Conservation (phyloP, 2,888 invertebrate genomes). For the Carpatolechia fugitivella region DNA sequence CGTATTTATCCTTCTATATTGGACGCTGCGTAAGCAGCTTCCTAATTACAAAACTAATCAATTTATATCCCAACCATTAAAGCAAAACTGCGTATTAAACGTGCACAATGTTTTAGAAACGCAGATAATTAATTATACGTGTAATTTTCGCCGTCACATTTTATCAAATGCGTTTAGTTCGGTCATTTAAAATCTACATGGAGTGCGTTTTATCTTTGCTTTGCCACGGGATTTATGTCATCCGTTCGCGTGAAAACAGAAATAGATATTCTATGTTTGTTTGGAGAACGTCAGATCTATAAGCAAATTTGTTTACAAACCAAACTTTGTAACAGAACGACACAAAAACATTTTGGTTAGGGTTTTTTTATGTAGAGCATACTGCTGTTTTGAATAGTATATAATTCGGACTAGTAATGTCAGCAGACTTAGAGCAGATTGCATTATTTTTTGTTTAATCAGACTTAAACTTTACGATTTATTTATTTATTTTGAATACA, state of each 20-base stretch:
- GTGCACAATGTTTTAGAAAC: not conserved
- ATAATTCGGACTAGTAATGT: too few relatives aligned
- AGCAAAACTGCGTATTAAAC: not conserved
- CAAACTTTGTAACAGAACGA: too few relatives aligned
- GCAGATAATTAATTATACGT: not conserved
- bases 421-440: too few relatives aligned
- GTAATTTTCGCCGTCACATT: constrained; percentile 1
- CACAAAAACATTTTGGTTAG: too few relatives aligned
- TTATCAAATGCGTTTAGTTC: not conserved
- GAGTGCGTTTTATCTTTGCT: not conserved
- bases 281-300: too few relatives aligned
- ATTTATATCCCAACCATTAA: not conserved
- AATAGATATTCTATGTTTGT: not conserved
- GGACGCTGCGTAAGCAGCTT: not conserved
- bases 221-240: not conserved
- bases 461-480: too few relatives aligned
- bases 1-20: too few relatives aligned
- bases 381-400: too few relatives aligned
- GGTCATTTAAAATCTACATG: not conserved
- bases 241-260: not conserved
- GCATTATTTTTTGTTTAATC: too few relatives aligned
- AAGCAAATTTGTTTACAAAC: too few relatives aligned
- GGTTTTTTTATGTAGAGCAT: too few relatives aligned
- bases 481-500: too few relatives aligned
- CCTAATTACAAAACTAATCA: not conserved